Conservation (phyloP, 2,797 vertebrate species). For the Numenius phaeopus region DNA sequence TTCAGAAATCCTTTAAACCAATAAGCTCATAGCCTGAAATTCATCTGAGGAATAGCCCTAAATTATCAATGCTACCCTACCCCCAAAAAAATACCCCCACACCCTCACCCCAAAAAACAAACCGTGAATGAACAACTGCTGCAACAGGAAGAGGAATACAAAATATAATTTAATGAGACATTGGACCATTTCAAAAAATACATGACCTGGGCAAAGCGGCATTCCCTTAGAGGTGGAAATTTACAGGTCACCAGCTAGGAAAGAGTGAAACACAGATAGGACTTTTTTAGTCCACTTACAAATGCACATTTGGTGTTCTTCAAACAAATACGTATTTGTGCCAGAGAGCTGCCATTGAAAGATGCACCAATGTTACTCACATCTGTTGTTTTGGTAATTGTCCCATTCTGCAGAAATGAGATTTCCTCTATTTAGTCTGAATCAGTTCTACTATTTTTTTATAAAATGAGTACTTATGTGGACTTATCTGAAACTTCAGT, state of each 20-base stretch:
- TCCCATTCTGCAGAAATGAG: background rate
- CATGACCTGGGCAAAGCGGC: background rate
- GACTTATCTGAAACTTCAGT: background rate
- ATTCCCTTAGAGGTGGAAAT: background rate
- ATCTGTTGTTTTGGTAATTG: conserved; percentile 42
- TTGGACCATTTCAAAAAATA: background rate
- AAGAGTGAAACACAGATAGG: background rate
- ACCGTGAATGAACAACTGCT: background rate
- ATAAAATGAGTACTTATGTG: background rate
- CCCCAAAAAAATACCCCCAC: background rate
- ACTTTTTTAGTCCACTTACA: background rate
- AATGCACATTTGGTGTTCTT: conserved; percentile 44
- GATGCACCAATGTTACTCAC: background rate
- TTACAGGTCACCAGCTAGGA: background rate
- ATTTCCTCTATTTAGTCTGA: background rate
- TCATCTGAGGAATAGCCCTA: background rate
- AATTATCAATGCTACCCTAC: background rate
- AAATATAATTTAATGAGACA: background rate
- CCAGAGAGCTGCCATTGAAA: conserved; percentile 37
- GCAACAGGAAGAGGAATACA: background rate
- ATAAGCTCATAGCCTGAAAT: background rate
- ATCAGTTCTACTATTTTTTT: conserved; percentile 27
- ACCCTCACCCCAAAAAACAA: rapidly evolving
- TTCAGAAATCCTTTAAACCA: background rate
- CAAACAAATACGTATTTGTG: conserved; percentile 19